These are phyloP conservation scores for Hesperophylax magnus DNA, from an alignment of 1,140 invertebrate species.

Conservation along the genomic window DNA sequence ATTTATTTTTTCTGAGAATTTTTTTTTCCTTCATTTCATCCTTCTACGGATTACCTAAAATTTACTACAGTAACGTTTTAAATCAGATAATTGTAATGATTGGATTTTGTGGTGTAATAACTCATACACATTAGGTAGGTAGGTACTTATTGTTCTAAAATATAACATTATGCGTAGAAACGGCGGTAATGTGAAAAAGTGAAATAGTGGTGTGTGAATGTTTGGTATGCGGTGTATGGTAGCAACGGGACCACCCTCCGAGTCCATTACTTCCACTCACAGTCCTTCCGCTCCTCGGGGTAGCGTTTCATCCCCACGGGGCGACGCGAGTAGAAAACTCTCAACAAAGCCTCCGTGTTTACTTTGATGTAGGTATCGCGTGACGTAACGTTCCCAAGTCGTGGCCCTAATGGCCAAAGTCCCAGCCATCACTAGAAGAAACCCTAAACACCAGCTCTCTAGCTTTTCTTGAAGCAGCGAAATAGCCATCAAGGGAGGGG, in stretches of 20 bases:
- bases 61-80: too few species aligned
- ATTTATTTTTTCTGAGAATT: too few species aligned
- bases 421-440: not conserved
- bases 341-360: not conserved
- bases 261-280: slow-evolving; percentile 33
- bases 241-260: not conserved
- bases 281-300: slow-evolving; percentile 10
- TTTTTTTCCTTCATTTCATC: too few species aligned
- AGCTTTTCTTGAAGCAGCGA: not conserved
- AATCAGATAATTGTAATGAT: too few species aligned
- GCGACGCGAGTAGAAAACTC: not conserved
- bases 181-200: too few species aligned
- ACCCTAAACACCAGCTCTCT: not conserved
- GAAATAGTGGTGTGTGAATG: too few species aligned
- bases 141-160: too few species aligned
- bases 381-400: not conserved
- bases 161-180: too few species aligned
- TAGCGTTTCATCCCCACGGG: slow-evolving; percentile 23
- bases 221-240: too few species aligned
- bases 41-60: too few species aligned
- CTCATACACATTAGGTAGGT: too few species aligned
- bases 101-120: too few species aligned
- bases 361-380: slow-evolving; percentile 18
- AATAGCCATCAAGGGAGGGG: slow-evolving; percentile 2
- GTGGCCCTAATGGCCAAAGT: not conserved